Evolutionary conservation across 2,113 vertebrate species (phyloP), one percentile per base, ranked within the genome.

Genomic region (Gasterosteus aculeatus): DNA sequence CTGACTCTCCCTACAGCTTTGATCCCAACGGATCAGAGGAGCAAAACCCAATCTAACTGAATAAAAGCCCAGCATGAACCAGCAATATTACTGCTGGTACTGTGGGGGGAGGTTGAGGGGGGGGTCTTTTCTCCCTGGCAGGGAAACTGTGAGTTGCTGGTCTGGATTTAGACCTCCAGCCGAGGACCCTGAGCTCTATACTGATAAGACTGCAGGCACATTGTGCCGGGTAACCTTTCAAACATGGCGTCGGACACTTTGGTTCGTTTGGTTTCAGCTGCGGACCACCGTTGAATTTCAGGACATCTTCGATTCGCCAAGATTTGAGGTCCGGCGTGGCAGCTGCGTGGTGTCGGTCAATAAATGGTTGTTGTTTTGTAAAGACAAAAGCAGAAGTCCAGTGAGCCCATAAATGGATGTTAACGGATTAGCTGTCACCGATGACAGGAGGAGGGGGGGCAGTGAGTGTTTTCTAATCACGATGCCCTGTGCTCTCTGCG

Each of bases 131-230:
- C 69, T 81, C 59, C 42, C 62, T 81, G 75, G 10, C 16, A 63
- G 69, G 81, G 77, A 81, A 81, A 81, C 77, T 63, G 46, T 91
- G 88, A 86, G 88, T 86, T 88, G 87, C 91, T 87, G 88, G 64
- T 87, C 89, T 91, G 80, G 72, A 94, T 92, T 94, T 93, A 93
- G 92, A 84, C 60, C 72, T 80, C 77, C 84, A 89, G 81, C 81
- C 64, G 82, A 82, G 71, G 60, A 70, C 77, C 84, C 66, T 77
- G 72, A 77, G 85, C 82, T 84, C 69, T 72, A 54, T 4, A 72
- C 84, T 75, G 88, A 93, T 92, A 87, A 80, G 70, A 51, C 39
- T 67, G 69, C 63, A 67, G 57, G 59, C 10, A 63, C 67, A 68
- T 73, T 76, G n/a, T 53, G 46, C 44, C 2, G 56, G 9, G 65